Percentiles rank a stretch among this genome's conserved stretches.
Evolutionary conservation across 2,113 vertebrate species (phyloP).

Genomic region (Sinosuthora webbiana): DNA sequence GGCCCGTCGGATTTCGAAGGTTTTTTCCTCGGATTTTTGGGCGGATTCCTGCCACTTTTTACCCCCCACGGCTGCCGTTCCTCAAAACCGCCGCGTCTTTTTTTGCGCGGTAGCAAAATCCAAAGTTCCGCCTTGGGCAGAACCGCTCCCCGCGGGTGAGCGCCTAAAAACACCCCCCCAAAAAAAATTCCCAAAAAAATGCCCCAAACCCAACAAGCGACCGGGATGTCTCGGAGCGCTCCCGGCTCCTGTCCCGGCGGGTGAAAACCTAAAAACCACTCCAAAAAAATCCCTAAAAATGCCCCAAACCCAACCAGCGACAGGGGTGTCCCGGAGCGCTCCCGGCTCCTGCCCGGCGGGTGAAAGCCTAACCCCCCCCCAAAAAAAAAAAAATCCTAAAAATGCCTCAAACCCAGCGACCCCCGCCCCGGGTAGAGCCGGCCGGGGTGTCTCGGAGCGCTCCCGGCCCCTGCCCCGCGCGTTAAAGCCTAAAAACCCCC

Average conservation of each 20-base stretch:
- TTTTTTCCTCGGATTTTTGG: rapidly evolving
- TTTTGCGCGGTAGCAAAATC: neutral
- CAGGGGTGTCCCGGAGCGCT: neutral
- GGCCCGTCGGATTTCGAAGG: rapidly evolving
- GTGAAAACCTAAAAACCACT: too few species aligned
- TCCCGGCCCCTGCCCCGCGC: too few species aligned
- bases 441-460: too few species aligned
- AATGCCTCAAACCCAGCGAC: too few species aligned
- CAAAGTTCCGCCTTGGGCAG: neutral
- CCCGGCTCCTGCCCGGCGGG: too few species aligned
- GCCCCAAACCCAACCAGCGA: neutral
- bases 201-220: neutral
- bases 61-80: rapidly evolving
- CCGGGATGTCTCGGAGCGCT: neutral
- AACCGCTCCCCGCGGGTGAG: too few species aligned
- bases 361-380: too few species aligned
- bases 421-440: too few species aligned
- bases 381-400: too few species aligned
- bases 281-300: too few species aligned
- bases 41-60: rapidly evolving
- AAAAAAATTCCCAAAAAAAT: rapidly evolving
- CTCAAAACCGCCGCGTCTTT: rapidly evolving
- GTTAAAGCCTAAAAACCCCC: neutral
- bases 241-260: too few species aligned
- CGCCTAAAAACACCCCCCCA: too few species aligned